Conservation (phyloP, 2,888 invertebrate genomes). For the Hanleya hanleyi region DNA sequence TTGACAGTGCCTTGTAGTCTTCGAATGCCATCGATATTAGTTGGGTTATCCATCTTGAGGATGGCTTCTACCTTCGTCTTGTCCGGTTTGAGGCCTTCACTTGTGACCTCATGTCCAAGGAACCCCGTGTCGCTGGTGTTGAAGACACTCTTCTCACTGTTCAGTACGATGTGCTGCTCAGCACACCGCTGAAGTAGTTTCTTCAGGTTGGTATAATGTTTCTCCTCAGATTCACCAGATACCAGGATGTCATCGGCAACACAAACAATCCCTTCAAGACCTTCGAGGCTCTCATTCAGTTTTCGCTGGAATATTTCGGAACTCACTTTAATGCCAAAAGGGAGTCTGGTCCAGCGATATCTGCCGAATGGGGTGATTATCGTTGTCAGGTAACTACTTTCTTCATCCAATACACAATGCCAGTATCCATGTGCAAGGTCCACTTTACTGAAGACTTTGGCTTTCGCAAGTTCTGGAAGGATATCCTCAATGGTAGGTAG, state of each 20-base stretch:
- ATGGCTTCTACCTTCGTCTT: slow-evolving; percentile 14
- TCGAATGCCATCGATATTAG: slow-evolving; percentile 1
- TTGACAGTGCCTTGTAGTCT: slow-evolving; percentile 10
- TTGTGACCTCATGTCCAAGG: not conserved
- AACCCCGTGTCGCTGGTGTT: not conserved
- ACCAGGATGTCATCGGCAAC: slow-evolving; percentile 27
- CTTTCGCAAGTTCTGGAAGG: no score
- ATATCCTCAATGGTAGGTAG: slow-evolving; percentile 30
- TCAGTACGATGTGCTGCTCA: slow-evolving; percentile 9
- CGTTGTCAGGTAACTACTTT: no score
- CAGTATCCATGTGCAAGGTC: no score
- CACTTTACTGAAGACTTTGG: no score
- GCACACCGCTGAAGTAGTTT: not conserved
- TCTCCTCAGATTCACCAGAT: no score
- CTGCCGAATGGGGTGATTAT: no score
- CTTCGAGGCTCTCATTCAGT: slow-evolving; percentile 12
- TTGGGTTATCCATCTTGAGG: not conserved
- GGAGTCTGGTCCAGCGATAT: no score
- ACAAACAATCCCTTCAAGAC: no score
- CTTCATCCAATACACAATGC: no score
- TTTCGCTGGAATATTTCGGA: slow-evolving; percentile 16
- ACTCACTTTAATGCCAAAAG: no score
- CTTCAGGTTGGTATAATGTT: slow-evolving; percentile 7
- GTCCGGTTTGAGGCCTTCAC: not conserved
- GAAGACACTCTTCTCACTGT: no score